Conservation (phyloP, 2,797 vertebrate genomes). For the Cygnus olor region DNA sequence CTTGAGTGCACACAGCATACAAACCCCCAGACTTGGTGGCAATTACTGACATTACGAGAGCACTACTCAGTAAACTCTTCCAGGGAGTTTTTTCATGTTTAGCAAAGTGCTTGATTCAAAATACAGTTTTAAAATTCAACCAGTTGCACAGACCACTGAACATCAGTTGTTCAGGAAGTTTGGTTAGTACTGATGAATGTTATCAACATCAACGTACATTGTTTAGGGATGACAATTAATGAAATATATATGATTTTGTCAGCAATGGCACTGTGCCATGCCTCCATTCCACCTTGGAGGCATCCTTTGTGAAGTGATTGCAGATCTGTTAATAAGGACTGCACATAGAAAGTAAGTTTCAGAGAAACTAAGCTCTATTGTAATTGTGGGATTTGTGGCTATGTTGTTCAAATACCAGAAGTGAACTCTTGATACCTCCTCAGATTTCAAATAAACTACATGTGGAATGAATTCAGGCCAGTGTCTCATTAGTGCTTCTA, state of each 20-base stretch:
- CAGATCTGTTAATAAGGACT: neutral
- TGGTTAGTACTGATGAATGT: neutral
- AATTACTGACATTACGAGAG: neutral
- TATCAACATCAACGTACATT: neutral
- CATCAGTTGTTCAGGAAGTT: neutral
- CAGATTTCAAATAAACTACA: neutral
- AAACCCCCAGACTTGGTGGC: neutral
- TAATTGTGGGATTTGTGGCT: neutral
- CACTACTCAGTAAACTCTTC: neutral
- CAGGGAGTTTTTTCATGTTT: neutral
- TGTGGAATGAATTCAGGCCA: neutral
- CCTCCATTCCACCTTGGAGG: neutral
- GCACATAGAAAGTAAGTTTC: neutral
- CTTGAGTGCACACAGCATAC: fast-evolving
- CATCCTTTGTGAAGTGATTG: neutral
- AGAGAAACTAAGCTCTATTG: neutral
- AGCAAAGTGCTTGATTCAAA: neutral
- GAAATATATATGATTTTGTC: neutral
- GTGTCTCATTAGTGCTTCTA: neutral
- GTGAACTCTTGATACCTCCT: neutral
- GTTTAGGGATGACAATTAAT: neutral
- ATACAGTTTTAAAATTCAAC: neutral
- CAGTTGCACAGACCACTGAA: neutral
- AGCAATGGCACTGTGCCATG: neutral
- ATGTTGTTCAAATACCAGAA: neutral